Conservation (phyloP, 2,113 vertebrate genomes). For the Trogon surrucura region DNA sequence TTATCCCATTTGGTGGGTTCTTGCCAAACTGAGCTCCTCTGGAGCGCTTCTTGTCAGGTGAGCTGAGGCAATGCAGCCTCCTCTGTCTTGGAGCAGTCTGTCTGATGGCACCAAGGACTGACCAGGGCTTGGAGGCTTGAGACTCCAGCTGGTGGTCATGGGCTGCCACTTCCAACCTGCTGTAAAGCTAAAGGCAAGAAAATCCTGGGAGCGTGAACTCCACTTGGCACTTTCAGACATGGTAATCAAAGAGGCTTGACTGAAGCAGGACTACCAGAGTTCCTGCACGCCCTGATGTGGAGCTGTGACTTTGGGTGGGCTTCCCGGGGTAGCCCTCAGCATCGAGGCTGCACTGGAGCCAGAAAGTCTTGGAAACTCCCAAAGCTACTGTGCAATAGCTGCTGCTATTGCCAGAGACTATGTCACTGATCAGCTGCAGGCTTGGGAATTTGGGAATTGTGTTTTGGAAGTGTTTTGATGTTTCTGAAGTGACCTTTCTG, state of each 20-base stretch:
- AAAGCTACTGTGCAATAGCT: neutral
- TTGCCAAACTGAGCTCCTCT: neutral
- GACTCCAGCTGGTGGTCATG: neutral
- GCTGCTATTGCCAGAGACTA: neutral
- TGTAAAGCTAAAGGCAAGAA: neutral
- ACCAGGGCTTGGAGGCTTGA: neutral
- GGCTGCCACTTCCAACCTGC: neutral
- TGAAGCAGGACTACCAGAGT: neutral
- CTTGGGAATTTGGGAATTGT: neutral
- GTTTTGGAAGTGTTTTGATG: neutral
- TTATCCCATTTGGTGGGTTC: neutral
- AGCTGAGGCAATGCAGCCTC: neutral
- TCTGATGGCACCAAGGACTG: neutral
- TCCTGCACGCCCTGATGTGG: neutral
- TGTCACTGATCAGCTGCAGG: neutral
- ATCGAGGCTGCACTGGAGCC: neutral
- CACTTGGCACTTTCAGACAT: neutral
- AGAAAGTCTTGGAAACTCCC: neutral
- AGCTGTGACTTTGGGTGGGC: neutral
- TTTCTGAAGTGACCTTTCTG: slow-evolving; percentile 9
- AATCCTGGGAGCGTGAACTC: neutral
- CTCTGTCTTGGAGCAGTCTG: neutral
- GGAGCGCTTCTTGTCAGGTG: neutral
- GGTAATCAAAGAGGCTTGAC: neutral
- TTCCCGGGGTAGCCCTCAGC: neutral